Conservation (phyloP, 2,113 vertebrate species). For the Agapornis roseicollis region DNA sequence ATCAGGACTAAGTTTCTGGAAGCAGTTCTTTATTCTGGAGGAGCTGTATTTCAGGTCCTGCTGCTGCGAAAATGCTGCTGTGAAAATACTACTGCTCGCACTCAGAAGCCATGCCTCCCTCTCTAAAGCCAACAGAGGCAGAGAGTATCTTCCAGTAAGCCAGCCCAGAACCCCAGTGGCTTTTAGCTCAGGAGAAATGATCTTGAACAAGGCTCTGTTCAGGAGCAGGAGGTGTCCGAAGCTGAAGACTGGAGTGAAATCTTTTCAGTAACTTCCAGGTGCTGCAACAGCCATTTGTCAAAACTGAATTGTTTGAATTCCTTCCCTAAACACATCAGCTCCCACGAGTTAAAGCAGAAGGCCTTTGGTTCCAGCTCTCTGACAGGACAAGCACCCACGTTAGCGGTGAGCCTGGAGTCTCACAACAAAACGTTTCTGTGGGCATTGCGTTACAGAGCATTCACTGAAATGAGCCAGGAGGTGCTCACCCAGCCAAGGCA, state of each 20-base stretch:
- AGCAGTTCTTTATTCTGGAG: not conserved
- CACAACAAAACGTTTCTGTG: not conserved
- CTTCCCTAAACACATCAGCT: not conserved
- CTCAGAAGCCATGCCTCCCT: not conserved
- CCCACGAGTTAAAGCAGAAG: not conserved
- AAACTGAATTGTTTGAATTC: not conserved
- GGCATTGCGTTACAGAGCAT: not conserved
- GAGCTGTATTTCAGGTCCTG: constrained; percentile 9
- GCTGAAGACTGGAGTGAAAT: not conserved
- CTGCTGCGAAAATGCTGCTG: not conserved
- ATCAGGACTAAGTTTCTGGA: not conserved
- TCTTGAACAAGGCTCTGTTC: not conserved
- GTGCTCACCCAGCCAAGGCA: not conserved
- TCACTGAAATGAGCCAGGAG: not conserved
- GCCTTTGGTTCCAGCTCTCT: not conserved
- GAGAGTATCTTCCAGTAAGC: not conserved
- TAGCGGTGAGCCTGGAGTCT: not conserved
- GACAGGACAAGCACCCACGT: not conserved
- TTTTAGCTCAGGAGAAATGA: constrained; percentile 5
- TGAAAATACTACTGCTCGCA: not conserved
- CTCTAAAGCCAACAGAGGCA: not conserved
- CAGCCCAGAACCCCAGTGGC: not conserved
- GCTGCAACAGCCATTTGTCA: not conserved
- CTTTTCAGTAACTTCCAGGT: not conserved
- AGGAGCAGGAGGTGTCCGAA: not conserved